phyloP scores from a whole-genome alignment of 2,888 invertebrate species.

The Digitonthophagus gazella region DNA sequence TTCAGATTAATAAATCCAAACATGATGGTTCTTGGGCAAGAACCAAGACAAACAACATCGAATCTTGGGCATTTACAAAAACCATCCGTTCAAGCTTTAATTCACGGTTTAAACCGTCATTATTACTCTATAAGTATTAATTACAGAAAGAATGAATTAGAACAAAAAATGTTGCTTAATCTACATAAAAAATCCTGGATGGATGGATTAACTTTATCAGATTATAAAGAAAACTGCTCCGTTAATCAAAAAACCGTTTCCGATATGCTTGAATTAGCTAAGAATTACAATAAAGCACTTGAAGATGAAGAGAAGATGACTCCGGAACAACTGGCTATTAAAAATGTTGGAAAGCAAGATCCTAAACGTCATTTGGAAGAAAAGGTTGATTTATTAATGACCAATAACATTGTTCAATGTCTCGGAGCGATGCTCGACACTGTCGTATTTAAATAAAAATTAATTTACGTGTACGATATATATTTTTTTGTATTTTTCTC shows the following conservation, averaged over 20 bases:
- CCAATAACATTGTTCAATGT: slow-evolving; percentile 96
- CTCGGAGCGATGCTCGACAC: slow-evolving; percentile 96
- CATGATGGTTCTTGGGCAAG: slow-evolving; percentile 98
- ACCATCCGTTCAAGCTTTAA: slow-evolving; percentile 97
- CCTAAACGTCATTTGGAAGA: slow-evolving; percentile 99
- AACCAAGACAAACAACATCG: slow-evolving; percentile 97
- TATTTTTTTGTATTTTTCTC: not conserved
- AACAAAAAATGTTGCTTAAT: slow-evolving; percentile 98
- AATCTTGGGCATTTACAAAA: slow-evolving; percentile 98
- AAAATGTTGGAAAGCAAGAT: slow-evolving; percentile 98
- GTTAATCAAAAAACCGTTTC: slow-evolving; percentile 92
- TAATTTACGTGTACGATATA: too few relatives aligned
- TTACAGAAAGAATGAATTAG: slow-evolving; percentile 97
- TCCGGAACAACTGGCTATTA: slow-evolving; percentile 97
- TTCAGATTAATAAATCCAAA: slow-evolving; percentile 99
- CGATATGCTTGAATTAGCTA: slow-evolving; percentile 95
- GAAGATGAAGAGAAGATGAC: slow-evolving; percentile 99
- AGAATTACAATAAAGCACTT: slow-evolving; percentile 86
- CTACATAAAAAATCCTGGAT: slow-evolving; percentile 99
- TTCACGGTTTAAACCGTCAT: slow-evolving; percentile 97
- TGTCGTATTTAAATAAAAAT: slow-evolving; percentile 77
- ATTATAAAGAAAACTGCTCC: slow-evolving; percentile 90
- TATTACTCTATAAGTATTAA: slow-evolving; percentile 99
- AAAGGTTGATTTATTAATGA: slow-evolving; percentile 95
- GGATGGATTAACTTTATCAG: slow-evolving; percentile 88